These are phyloP conservation scores for Cyprinodon variegatus DNA, from an alignment of 2,113 vertebrate genomes.

Conservation along the genomic window DNA sequence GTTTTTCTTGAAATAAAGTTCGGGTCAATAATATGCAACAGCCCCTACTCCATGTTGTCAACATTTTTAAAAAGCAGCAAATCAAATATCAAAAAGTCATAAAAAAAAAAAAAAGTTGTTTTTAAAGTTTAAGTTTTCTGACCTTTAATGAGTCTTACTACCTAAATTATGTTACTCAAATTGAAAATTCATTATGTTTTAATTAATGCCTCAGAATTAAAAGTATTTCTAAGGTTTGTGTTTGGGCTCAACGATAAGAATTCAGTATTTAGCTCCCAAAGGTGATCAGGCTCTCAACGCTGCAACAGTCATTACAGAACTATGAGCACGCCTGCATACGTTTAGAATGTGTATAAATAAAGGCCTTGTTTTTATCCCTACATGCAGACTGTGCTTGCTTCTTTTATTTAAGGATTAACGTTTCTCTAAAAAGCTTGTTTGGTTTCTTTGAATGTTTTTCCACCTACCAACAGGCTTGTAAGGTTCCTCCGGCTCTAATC, in stretches of 20 bases:
- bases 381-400: background rate
- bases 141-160: background rate
- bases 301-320: background rate
- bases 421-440: accelerated
- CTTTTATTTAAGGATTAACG: constrained; percentile 1
- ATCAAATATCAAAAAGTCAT: too few relatives aligned
- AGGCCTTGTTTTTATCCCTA: background rate
- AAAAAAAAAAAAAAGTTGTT: too few relatives aligned
- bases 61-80: too few relatives aligned
- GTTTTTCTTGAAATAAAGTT: too few relatives aligned
- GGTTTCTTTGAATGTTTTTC: background rate
- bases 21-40: too few relatives aligned
- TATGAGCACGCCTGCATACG: background rate
- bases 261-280: background rate
- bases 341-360: background rate
- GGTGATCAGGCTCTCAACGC: too few relatives aligned
- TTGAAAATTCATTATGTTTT: background rate
- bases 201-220: background rate
- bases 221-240: background rate
- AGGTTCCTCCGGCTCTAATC: constrained; percentile 25
- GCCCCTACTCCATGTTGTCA: too few relatives aligned
- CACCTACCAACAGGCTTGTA: background rate
- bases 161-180: background rate
- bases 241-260: background rate
- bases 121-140: background rate